phyloP scores from a whole-genome alignment of 2,888 invertebrate genomes.

The Chaitophorus viminalis region DNA sequence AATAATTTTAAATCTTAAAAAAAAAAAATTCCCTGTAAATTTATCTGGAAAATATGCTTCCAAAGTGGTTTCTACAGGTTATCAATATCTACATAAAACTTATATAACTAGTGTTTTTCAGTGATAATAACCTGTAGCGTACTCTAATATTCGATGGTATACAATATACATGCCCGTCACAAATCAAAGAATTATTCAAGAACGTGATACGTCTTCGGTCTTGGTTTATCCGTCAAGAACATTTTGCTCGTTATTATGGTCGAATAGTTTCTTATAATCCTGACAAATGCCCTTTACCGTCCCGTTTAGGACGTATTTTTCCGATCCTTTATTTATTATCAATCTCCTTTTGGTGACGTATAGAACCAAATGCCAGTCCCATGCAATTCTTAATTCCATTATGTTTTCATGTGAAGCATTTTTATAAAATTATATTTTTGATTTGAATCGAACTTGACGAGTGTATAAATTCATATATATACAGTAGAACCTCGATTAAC shows the following conservation, averaged over 20 bases:
- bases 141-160: background rate
- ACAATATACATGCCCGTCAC: background rate
- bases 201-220: background rate
- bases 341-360: background rate
- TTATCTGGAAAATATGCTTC: too few relatives aligned
- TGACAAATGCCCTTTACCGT: background rate
- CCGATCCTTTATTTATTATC: background rate
- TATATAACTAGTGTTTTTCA: too few relatives aligned
- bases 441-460: background rate
- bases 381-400: background rate
- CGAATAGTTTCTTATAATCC: background rate
- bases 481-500: too few relatives aligned
- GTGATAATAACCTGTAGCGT: too few relatives aligned
- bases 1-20: too few relatives aligned
- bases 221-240: constrained; percentile 15
- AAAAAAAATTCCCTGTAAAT: too few relatives aligned
- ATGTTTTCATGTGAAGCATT: background rate
- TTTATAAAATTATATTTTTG: background rate
- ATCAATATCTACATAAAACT: too few relatives aligned
- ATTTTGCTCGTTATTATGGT: constrained; percentile 5
- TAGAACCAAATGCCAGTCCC: background rate
- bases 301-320: background rate
- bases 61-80: too few relatives aligned
- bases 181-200: background rate
- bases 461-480: background rate